Percentiles rank a stretch among this genome's conserved stretches.
Evolutionary conservation across 2,888 invertebrate genomes (phyloP).

Genomic region (Oligia fasciuncula): DNA sequence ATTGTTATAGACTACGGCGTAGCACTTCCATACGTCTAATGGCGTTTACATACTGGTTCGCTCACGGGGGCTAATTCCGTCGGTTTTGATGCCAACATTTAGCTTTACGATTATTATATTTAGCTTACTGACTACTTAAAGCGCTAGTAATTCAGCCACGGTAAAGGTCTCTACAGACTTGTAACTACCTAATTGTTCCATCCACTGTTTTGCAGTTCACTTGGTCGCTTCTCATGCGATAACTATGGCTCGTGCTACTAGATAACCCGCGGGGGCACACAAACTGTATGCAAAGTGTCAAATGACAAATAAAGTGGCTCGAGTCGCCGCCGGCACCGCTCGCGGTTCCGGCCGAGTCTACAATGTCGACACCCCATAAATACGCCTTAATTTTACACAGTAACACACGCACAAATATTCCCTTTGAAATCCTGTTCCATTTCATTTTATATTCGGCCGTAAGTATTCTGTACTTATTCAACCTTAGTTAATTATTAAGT

Average conservation of each 20-base stretch:
- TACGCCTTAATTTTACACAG: constrained; percentile 27
- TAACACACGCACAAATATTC: constrained; percentile 24
- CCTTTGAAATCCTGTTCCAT: constrained; percentile 26
- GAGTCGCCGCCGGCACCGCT: constrained; percentile 25
- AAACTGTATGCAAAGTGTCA: constrained; percentile 27
- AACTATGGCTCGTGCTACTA: not conserved
- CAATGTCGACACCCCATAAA: constrained; percentile 23
- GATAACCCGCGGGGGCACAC: not conserved
- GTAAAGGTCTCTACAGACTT: not conserved
- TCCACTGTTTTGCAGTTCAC: not conserved
- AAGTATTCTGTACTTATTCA: constrained; percentile 11
- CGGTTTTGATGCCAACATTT: constrained; percentile 23
- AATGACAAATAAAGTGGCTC: constrained; percentile 33
- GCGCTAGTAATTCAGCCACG: not conserved
- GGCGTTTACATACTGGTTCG: constrained; percentile 71
- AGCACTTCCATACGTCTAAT: constrained; percentile 61
- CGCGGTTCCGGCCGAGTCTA: constrained; percentile 31
- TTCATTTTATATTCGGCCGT: constrained; percentile 27
- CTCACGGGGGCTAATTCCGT: constrained; percentile 9
- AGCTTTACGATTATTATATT: constrained; percentile 35
- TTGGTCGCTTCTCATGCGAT: not conserved
- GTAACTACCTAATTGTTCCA: not conserved
- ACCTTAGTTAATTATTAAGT: constrained; percentile 30
- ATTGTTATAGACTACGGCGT: constrained; percentile 67
- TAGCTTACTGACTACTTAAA: constrained; percentile 13